phyloP scores from a whole-genome alignment of 2,888 invertebrate genomes.

The Blomia tropicalis region DNA sequence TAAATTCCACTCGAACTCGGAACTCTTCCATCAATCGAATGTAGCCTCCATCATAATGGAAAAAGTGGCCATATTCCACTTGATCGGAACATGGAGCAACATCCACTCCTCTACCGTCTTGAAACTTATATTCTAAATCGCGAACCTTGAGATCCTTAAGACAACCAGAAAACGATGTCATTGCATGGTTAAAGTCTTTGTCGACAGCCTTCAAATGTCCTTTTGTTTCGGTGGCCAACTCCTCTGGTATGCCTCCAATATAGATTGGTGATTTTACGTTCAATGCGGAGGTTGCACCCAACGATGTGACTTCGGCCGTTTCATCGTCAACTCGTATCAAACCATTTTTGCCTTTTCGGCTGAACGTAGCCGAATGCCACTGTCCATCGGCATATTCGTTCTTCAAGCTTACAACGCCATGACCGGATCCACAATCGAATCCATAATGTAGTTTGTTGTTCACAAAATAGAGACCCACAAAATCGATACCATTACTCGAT shows the following conservation, averaged over 20 bases:
- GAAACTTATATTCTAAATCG: slow-evolving; percentile 37
- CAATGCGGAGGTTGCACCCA: slow-evolving; percentile 37
- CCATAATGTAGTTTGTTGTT: slow-evolving; percentile 55
- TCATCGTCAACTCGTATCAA: slow-evolving; percentile 48
- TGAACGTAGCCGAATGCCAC: slow-evolving; percentile 60
- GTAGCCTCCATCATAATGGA: slow-evolving; percentile 52
- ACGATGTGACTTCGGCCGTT: slow-evolving; percentile 40
- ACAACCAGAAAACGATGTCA: slow-evolving; percentile 64
- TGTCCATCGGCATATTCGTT: slow-evolving; percentile 50
- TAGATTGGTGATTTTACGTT: slow-evolving; percentile 54
- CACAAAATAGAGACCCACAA: slow-evolving; percentile 56
- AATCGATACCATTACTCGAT: slow-evolving; percentile 48
- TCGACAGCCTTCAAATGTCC: slow-evolving; percentile 33
- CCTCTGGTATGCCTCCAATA: slow-evolving; percentile 58
- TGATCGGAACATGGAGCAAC: slow-evolving; percentile 61
- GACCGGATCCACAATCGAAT: slow-evolving; percentile 54
- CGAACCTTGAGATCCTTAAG: slow-evolving; percentile 45
- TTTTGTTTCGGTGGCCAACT: slow-evolving; percentile 38
- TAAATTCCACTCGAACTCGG: slow-evolving; percentile 58
- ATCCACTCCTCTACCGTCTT: slow-evolving; percentile 44
- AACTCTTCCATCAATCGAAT: slow-evolving; percentile 53
- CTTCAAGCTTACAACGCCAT: slow-evolving; percentile 44
- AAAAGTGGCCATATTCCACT: slow-evolving; percentile 66
- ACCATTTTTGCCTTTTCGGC: slow-evolving; percentile 46
- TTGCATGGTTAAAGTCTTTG: slow-evolving; percentile 41